Evolutionary conservation across 2,797 vertebrate species (phyloP).

Genomic region (Alcedo quadribrachys): DNA sequence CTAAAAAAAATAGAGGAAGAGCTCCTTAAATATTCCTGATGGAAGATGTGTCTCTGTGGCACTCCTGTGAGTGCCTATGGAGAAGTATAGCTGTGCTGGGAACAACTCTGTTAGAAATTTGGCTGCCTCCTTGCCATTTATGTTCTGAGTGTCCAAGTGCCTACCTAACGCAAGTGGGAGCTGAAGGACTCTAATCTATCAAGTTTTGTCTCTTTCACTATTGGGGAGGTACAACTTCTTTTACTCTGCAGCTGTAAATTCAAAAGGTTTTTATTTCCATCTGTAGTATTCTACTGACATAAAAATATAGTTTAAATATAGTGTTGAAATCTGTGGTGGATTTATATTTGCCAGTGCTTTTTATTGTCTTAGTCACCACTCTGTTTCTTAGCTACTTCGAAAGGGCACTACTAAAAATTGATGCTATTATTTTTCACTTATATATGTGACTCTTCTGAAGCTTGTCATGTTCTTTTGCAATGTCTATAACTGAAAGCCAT

Average conservation of each 20-base stretch:
- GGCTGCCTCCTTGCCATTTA: not conserved
- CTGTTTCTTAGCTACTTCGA: not conserved
- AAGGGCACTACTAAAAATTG: conserved; percentile 31
- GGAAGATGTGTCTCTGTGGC: not conserved
- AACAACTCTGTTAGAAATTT: not conserved
- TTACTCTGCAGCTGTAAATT: not conserved
- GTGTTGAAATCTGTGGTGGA: not conserved
- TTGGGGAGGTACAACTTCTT: not conserved
- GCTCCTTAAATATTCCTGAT: not conserved
- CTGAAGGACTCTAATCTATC: not conserved
- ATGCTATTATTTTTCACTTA: conserved; percentile 22
- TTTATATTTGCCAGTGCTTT: conserved; percentile 30
- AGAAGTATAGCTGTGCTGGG: not conserved
- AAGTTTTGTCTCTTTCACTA: not conserved
- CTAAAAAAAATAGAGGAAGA: not conserved
- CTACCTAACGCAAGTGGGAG: not conserved
- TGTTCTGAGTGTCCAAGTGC: not conserved
- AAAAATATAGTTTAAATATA: conserved; percentile 33
- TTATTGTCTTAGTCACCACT: conserved; percentile 22
- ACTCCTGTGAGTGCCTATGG: not conserved
- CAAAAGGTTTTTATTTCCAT: not conserved
- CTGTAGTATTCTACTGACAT: not conserved
- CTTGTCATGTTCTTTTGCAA: not conserved
- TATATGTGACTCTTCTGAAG: not conserved
- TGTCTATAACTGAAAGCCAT: not conserved